Base-by-base conservation (phyloP, 2,888 invertebrate species). In the Cantharis nigra region DNA sequence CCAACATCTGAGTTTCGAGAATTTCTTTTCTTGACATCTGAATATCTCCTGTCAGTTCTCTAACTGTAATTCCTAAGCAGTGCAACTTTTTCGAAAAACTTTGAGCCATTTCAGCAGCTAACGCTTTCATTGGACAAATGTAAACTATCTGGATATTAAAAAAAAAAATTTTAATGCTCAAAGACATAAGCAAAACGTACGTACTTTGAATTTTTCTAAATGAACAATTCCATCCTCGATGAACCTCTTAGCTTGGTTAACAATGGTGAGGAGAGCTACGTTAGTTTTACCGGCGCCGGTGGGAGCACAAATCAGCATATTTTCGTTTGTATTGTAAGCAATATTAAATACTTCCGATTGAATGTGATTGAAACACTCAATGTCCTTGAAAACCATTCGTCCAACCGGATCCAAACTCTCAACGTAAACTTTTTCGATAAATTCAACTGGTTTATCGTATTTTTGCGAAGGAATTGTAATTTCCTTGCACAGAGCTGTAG, bases 271-370 rank as follows among this genome's bases (percentile, higher is more conserved):
- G 90, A 99, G 92, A 0, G 99, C 99, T 74, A 99, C 97, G 87
- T 99, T 99, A 0, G 99, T 99, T 90, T 99, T 99, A 28, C 99
- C 99, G 0, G 99, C 98, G 4, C 99, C 99, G 0, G 99, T 99
- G 0, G 99, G 99, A 0, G 99, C 99, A 88, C 99, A 99, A 75
- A 99, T 97, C 72, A 99, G 89, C 84, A 99, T 91, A 89, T 99
- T 99, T 87, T 99, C 98, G 86, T 98, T 98, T 2, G 96, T 97
- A 84, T 96, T 94, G 89, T 99, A 99, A 0, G 99, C 99, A 0
- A 97, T 94, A 78, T 97, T 94, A 88, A 95, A 99, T 0, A 99
- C 99, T 69, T 98, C 94, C 0, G 97, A 96, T 87, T 99, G 99
- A 82, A 99, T 98, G 74, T 95, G 91, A 89, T 99, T 99, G 49